A percentile compares a stretch with the other conserved stretches of the same genome.
Evolutionary conservation across 2,888 invertebrate genomes (phyloP).

Genomic region (Nysson spinosus): DNA sequence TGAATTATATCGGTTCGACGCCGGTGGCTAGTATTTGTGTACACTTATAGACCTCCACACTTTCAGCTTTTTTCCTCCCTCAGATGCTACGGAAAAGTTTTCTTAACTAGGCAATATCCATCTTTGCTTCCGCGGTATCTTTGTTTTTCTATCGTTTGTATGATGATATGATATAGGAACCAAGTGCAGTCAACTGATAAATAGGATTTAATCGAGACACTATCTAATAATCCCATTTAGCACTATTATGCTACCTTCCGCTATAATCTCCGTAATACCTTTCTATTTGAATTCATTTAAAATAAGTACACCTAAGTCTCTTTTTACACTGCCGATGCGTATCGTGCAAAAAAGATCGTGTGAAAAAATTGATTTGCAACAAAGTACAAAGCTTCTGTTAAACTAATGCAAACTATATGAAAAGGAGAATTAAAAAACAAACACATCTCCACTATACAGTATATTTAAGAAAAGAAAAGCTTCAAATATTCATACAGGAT

Average conservation of each 20-base stretch:
- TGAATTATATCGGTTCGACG: constrained; percentile 65
- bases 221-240: constrained; percentile 61
- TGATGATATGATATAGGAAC: constrained; percentile 35
- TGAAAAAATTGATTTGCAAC: no score
- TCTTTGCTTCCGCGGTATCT: constrained; percentile 49
- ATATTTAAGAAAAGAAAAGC: constrained; percentile 1
- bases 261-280: constrained; percentile 6
- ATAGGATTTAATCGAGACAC: constrained; percentile 50
- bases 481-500: constrained; percentile 1
- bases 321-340: no score
- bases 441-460: not conserved
- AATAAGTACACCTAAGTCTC: no score
- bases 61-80: constrained; percentile 29
- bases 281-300: no score
- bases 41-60: constrained; percentile 7
- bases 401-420: no score
- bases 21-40: constrained; percentile 30
- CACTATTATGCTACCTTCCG: constrained; percentile 53
- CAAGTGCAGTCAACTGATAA: constrained; percentile 47
- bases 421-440: constrained; percentile 2
- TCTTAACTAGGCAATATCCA: constrained; percentile 48
- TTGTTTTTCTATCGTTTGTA: constrained; percentile 37
- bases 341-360: no score
- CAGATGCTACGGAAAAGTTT: constrained; percentile 38
- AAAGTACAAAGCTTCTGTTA: no score